These are phyloP conservation scores for Rostratula benghalensis DNA, from an alignment of 2,113 vertebrate species.

Conservation along the genomic window DNA sequence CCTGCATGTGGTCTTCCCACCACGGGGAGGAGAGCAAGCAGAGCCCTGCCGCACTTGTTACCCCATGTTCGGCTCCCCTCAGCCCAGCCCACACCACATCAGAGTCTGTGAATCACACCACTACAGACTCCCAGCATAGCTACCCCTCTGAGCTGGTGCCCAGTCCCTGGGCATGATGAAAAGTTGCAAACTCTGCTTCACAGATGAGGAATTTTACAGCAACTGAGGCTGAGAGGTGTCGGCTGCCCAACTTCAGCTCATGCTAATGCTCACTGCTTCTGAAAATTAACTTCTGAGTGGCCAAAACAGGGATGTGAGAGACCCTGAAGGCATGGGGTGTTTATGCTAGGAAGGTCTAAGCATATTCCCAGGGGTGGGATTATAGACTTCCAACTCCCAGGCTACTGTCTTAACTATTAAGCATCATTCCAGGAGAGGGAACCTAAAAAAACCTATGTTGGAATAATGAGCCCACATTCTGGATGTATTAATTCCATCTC, in stretches of 20 bases:
- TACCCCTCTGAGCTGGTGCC: not conserved
- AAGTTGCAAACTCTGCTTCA: not conserved
- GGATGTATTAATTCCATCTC: not conserved
- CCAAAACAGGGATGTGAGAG: not conserved
- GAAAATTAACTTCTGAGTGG: not conserved
- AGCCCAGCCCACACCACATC: not conserved
- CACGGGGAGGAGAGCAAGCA: fast-evolving
- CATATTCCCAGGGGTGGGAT: not conserved
- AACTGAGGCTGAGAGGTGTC: not conserved
- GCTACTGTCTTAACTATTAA: not conserved
- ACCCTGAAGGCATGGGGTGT: not conserved
- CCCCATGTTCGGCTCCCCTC: not conserved
- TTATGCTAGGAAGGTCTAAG: not conserved
- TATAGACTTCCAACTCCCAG: not conserved
- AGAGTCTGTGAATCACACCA: not conserved
- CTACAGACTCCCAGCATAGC: no score
- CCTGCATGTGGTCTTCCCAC: not conserved
- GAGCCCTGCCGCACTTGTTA: not conserved
- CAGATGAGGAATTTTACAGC: not conserved
- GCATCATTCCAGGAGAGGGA: not conserved
- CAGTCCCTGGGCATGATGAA: fast-evolving
- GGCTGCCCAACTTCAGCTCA: fast-evolving
- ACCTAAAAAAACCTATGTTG: not conserved
- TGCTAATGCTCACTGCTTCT: not conserved
- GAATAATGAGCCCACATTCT: not conserved